Conservation (phyloP, 2,888 invertebrate genomes). For the Lepidochrysops patricia region DNA sequence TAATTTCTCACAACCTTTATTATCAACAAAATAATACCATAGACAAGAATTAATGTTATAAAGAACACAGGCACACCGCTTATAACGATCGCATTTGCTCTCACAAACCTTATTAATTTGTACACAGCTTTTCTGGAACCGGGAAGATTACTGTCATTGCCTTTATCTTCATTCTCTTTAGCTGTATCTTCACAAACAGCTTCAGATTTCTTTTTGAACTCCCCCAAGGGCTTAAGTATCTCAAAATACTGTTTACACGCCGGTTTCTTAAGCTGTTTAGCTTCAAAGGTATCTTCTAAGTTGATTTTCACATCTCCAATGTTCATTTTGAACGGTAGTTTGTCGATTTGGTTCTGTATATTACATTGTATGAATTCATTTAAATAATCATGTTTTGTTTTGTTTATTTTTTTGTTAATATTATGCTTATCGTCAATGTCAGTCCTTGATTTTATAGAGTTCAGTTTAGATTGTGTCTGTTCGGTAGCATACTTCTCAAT, state of each 20-base stretch:
- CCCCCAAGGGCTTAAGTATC: conserved; percentile 23
- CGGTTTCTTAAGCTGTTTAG: conserved; percentile 12
- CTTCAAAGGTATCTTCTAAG: conserved; percentile 14
- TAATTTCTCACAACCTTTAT: conserved; percentile 33
- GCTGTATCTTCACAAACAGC: not conserved
- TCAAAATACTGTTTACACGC: conserved; percentile 32
- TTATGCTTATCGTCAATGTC: conserved; percentile 15
- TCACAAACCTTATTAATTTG: conserved; percentile 34
- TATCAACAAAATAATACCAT: conserved; percentile 38
- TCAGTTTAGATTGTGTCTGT: not conserved
- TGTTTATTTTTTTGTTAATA: conserved; percentile 5
- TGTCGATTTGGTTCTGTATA: conserved; percentile 44
- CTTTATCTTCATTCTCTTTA: conserved; percentile 16
- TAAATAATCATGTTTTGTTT: conserved; percentile 14
- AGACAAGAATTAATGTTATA: conserved; percentile 39
- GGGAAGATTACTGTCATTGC: conserved; percentile 10
- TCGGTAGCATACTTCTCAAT: conserved; percentile 21
- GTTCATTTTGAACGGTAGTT: conserved; percentile 37
- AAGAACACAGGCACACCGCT: conserved; percentile 50
- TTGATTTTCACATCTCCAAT: conserved; percentile 26
- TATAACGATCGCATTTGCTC: conserved; percentile 46
- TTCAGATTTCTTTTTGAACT: not conserved
- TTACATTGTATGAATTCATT: conserved; percentile 43
- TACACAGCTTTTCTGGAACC: conserved; percentile 22
- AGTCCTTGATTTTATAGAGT: conserved; percentile 4